These are phyloP conservation scores for Drosophila mercatorum DNA, from an alignment of 2,888 invertebrate genomes.

Conservation along the genomic window DNA sequence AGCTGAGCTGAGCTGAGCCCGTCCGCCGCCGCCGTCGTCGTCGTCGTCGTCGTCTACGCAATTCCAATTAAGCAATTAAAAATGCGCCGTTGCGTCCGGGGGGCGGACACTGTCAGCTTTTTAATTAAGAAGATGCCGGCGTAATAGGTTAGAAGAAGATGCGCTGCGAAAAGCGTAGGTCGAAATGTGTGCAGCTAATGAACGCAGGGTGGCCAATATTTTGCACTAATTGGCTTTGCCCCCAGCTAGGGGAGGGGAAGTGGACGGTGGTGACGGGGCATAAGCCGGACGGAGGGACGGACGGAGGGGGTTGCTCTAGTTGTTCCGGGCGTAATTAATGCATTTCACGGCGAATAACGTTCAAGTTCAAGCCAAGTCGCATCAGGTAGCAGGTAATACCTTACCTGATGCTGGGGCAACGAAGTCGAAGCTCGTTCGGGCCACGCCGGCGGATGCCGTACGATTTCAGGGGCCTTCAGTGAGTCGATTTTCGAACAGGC, in stretches of 20 bases:
- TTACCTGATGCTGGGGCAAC: slow-evolving; percentile 11
- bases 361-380: slow-evolving; percentile 10
- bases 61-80: slow-evolving; percentile 84
- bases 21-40: slow-evolving; percentile 14
- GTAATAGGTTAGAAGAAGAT: slow-evolving; percentile 84
- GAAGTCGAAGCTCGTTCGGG: slow-evolving; percentile 28
- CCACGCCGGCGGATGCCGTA: slow-evolving; percentile 40
- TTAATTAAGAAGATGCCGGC: slow-evolving; percentile 83
- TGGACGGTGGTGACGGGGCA: no score
- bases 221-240: slow-evolving; percentile 82
- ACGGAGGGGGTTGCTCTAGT: background rate
- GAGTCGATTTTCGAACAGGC: slow-evolving; percentile 81
- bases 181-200: slow-evolving; percentile 82
- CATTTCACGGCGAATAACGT: background rate
- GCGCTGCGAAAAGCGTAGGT: slow-evolving; percentile 82
- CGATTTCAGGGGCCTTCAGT: slow-evolving; percentile 82
- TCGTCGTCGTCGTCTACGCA: slow-evolving; percentile 48
- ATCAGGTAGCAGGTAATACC: background rate
- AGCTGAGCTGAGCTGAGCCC: background rate
- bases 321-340: slow-evolving; percentile 54
- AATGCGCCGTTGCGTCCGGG: slow-evolving; percentile 50
- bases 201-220: slow-evolving; percentile 73
- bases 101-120: slow-evolving; percentile 78
- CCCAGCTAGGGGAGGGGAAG: slow-evolving; percentile 5
- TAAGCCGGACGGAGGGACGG: no score